Base-by-base conservation (phyloP, 1,140 invertebrate genomes). In the Temnothorax longispinosus region DNA sequence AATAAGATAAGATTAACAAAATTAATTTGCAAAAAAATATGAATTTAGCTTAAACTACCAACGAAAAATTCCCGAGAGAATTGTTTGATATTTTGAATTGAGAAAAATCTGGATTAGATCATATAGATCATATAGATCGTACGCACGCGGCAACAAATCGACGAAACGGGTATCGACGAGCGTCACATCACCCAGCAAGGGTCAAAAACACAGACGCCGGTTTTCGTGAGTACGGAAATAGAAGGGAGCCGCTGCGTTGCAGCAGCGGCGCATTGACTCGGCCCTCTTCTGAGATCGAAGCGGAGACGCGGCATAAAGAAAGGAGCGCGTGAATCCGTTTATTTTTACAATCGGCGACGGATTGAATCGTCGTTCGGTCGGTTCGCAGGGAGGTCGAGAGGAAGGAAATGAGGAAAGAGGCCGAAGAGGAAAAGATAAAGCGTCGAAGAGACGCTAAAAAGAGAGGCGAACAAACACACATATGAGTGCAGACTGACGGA, bases 321-420 rank as follows among this genome's bases (percentile, higher is more conserved):
- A 91, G 88, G 84, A 90, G 78, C 64, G 32, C 41, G 60, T 2
- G 47, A 74, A 50, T 71, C 85, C 72, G 91, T 92, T 93, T 92
- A 93, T 93, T 93, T 93, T 92, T 92, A 92, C 92, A 93, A 93
- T 93, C 92, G 89, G 89, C 90, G 88, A 89, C 87, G 87, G 81
- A 93, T 93, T 91, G 91, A 93, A 92, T 92, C 92, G 90, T 93
- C 92, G 90, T 92, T 90, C 89, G 91, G 80, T 85, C 47, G 64
- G 18, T 87, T 84, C 80, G 76, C 76, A 60, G 41, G 18, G 60
- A 75, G 52, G 11, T 56, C 27, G 41, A n/a, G 62, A 50, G 54
- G 15, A n/a, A 52, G 11, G 52, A 56, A 65, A 77, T 71, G 41
- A 64, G 32, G 35, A 60, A n/a, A 80, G 41, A 62, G 13, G 11